Evolutionary conservation across 2,888 invertebrate genomes (phyloP).

Genomic region (Parnassius orleans): DNA sequence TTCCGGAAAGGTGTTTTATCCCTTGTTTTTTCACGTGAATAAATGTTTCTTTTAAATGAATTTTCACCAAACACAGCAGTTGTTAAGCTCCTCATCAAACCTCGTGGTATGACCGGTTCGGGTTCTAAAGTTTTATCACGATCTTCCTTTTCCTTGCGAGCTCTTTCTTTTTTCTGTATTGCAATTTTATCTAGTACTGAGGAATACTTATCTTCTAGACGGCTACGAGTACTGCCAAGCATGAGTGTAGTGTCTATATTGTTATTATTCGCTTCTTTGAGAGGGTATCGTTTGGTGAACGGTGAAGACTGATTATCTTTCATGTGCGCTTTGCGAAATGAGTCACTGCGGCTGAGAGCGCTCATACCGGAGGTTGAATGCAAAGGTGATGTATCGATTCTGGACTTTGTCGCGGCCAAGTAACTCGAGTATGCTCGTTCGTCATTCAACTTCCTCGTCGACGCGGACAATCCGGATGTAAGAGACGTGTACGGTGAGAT

Average conservation of each 20-base stretch:
- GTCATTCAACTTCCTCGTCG: slow-evolving; percentile 60
- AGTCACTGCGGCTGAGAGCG: slow-evolving; percentile 69
- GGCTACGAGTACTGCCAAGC: slow-evolving; percentile 82
- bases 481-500: slow-evolving; percentile 66
- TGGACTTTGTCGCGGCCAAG: slow-evolving; percentile 60
- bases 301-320: slow-evolving; percentile 74
- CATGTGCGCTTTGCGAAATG: slow-evolving; percentile 70
- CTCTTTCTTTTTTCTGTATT: slow-evolving; percentile 77
- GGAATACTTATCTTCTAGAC: slow-evolving; percentile 90
- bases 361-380: slow-evolving; percentile 61
- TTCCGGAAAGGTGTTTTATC: slow-evolving; percentile 85
- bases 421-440: slow-evolving; percentile 68
- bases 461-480: slow-evolving; percentile 47
- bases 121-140: slow-evolving; percentile 87
- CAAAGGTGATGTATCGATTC: slow-evolving; percentile 67
- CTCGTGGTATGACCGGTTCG: slow-evolving; percentile 65
- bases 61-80: slow-evolving; percentile 87
- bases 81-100: slow-evolving; percentile 86
- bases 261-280: slow-evolving; percentile 74
- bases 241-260: slow-evolving; percentile 62
- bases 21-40: slow-evolving; percentile 81
- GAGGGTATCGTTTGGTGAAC: slow-evolving; percentile 66
- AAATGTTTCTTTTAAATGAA: slow-evolving; percentile 69
- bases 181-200: slow-evolving; percentile 87
- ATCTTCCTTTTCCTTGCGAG: slow-evolving; percentile 76